Evolutionary conservation across 2,888 invertebrate genomes (phyloP).

Genomic region (Phrixothrix hirtus): DNA sequence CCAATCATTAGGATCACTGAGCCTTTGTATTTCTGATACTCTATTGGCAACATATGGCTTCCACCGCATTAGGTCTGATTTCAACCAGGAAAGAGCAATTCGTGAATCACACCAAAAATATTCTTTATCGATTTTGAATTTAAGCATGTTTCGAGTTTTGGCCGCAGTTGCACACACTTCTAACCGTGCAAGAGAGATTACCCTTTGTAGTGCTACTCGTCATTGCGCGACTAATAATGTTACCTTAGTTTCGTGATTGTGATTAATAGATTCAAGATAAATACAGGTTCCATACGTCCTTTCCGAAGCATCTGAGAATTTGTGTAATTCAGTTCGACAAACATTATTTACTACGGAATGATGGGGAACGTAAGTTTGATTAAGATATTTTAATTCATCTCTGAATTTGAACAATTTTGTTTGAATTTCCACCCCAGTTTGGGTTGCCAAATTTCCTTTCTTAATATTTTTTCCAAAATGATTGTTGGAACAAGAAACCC

Average conservation of each 20-base stretch:
- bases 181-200: neutral
- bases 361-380: too few relatives aligned
- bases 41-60: too few relatives aligned
- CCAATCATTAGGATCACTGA: too few relatives aligned
- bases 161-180: neutral
- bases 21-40: too few relatives aligned
- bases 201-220: neutral
- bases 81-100: too few relatives aligned
- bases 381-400: too few relatives aligned
- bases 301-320: slow-evolving; percentile 51
- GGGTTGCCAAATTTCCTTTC: too few relatives aligned
- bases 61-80: too few relatives aligned
- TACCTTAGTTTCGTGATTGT: neutral
- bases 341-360: neutral
- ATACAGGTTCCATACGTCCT: neutral
- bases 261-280: slow-evolving; percentile 59
- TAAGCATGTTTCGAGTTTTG: too few relatives aligned
- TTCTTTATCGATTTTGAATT: too few relatives aligned
- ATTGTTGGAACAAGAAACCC: neutral
- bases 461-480: neutral
- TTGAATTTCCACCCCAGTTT: neutral
- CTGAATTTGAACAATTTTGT: neutral
- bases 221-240: neutral
- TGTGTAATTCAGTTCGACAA: slow-evolving; percentile 55
- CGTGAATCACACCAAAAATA: too few relatives aligned